Percentiles rank a stretch among this genome's conserved stretches.
Conservation (phyloP, 1,140 invertebrate species). For the Potamilus streckersoni region DNA sequence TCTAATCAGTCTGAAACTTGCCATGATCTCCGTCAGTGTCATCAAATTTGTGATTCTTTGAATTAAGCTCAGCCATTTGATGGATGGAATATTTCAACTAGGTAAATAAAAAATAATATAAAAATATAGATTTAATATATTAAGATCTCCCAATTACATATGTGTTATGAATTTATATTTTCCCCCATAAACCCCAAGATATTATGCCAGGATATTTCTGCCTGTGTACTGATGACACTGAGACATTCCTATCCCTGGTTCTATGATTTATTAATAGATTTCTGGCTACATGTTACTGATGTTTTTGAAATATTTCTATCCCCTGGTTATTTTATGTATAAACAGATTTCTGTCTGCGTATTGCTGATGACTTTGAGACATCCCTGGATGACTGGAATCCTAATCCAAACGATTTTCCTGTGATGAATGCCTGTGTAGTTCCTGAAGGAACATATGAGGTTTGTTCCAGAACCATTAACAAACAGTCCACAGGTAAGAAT, state of each 20-base stretch:
- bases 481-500: slow-evolving; percentile 53
- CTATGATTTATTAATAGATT: slow-evolving; percentile 71
- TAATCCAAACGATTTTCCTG: slow-evolving; percentile 73
- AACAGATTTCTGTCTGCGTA: slow-evolving; percentile 88
- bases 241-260: slow-evolving; percentile 78
- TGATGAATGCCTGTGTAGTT: slow-evolving; percentile 96
- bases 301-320: slow-evolving; percentile 85
- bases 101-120: too few species aligned
- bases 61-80: too few species aligned
- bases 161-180: too few species aligned
- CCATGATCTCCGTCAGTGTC: too few species aligned
- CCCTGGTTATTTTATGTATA: too few species aligned
- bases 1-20: too few species aligned
- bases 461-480: slow-evolving; percentile 83
- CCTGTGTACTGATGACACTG: slow-evolving; percentile 80
- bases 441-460: slow-evolving; percentile 99
- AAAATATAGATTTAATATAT: too few species aligned
- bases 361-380: slow-evolving; percentile 97
- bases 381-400: slow-evolving; percentile 98
- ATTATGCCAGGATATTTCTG: too few species aligned
- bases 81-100: too few species aligned
- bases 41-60: too few species aligned
- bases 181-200: too few species aligned
- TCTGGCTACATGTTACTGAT: slow-evolving; percentile 93
- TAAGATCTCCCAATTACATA: too few species aligned